Conservation (phyloP, 2,888 invertebrate species). For the Artemia sinica region DNA sequence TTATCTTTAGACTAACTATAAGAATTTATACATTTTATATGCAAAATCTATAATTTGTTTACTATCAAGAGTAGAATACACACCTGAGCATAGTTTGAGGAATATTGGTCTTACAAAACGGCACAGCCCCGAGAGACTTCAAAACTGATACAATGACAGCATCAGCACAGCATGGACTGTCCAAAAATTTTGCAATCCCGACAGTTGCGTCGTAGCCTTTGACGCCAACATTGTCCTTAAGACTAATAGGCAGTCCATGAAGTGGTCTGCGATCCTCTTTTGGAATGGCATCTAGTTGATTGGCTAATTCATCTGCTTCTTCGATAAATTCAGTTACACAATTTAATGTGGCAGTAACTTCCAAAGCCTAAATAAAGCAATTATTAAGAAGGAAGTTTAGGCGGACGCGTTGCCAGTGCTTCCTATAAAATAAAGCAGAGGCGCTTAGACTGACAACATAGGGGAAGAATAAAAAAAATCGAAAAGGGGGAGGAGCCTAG, state of each 20-base stretch:
- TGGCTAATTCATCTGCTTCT: slow-evolving; percentile 26
- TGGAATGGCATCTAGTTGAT: slow-evolving; percentile 23
- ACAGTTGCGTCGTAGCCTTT: slow-evolving; percentile 31
- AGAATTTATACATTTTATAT: background rate
- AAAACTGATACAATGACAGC: slow-evolving; percentile 25
- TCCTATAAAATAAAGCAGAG: too few relatives aligned
- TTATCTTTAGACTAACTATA: too few relatives aligned
- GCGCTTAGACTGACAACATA: too few relatives aligned
- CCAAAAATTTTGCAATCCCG: slow-evolving; percentile 30
- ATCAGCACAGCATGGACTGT: slow-evolving; percentile 27
- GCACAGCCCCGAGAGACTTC: slow-evolving; percentile 26
- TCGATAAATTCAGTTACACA: slow-evolving; percentile 28
- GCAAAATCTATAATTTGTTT: background rate
- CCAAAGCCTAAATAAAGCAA: slow-evolving; percentile 26
- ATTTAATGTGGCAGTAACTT: slow-evolving; percentile 28
- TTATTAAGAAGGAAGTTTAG: too few relatives aligned
- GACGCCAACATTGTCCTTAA: slow-evolving; percentile 30
- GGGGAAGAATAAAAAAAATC: too few relatives aligned
- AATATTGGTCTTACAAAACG: slow-evolving; percentile 31
- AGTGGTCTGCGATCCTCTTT: slow-evolving; percentile 27
- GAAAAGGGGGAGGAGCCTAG: too few relatives aligned
- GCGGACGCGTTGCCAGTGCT: too few relatives aligned
- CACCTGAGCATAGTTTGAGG: slow-evolving; percentile 28
- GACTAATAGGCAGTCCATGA: slow-evolving; percentile 31
- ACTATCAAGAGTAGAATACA: background rate